Evolutionary conservation across 2,797 vertebrate genomes (phyloP), one percentile per base, ranked within the genome.

Genomic region (Gastrophryne carolinensis): DNA sequence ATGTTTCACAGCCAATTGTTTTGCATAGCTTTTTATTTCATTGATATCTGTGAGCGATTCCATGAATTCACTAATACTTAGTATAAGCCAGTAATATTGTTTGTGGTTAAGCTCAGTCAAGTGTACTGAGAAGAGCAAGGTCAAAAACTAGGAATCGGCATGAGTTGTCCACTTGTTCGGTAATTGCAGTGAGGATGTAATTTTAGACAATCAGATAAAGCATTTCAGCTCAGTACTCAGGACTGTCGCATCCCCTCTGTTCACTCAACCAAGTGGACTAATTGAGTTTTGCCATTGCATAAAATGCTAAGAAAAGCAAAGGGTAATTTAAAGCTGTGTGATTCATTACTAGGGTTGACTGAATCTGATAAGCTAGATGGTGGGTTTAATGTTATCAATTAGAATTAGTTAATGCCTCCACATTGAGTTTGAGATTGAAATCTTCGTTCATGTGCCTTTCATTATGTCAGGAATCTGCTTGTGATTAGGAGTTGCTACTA

Each of bases 181-280:
- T 77, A 77, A 77, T 77, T 77, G 74, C 74, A 64, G 57, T 54
- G 62, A 70, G 74, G 74, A 64, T 77, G 74, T 71, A 70, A 77
- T 77, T 77, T 77, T 77, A 77, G 74, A 77, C 74, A 77, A 77
- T 77, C 74, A 71, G 74, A 77, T 77, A 62, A 77, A 70, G 74
- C 29, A 70, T 70, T 77, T 67, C 47, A 29, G 47, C 60, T 76
- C 27, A 41, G 44, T 70, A 76, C 60, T 64, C 56, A 41, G 17
- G 34, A 49, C 24, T 57, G 66, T 50, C 47, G 66, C 58, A 64
- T 63, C 67, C 58, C 53, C 37, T 71, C 50, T 71, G 74, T 52
- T 77, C 74, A 77, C 50, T 64, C 66, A 77, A 63, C 74, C 74
- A 71, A 70, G 58, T 77, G 58, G 74, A 71, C 66, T 77, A 77